phyloP scores from a whole-genome alignment of 2,113 vertebrate genomes.

The Datnioides undecimradiatus region DNA sequence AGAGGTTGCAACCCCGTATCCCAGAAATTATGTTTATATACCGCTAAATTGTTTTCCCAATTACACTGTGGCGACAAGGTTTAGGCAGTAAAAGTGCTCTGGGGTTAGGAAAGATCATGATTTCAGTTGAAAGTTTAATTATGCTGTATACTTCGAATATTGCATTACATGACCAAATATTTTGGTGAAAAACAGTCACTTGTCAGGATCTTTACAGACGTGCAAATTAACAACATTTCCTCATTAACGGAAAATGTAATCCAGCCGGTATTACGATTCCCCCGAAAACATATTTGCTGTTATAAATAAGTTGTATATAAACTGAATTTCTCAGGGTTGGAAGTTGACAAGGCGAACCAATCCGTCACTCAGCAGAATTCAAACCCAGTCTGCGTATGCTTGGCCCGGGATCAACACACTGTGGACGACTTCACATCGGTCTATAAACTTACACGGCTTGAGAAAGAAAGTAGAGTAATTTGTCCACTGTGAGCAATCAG shows the following conservation, averaged over 20 bases:
- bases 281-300: neutral
- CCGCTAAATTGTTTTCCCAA: neutral
- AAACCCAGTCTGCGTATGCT: neutral
- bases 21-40: neutral
- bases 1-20: neutral
- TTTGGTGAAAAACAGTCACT: neutral
- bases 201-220: neutral
- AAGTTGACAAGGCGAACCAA: too few relatives aligned
- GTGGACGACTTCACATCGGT: neutral
- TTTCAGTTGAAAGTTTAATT: neutral
- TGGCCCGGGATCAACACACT: neutral
- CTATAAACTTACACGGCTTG: neutral
- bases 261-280: neutral
- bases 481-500: slow-evolving; percentile 3
- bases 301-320: neutral
- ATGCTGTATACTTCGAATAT: neutral
- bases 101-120: neutral
- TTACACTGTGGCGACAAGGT: neutral
- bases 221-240: neutral
- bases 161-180: neutral
- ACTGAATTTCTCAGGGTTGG: neutral
- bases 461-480: neutral
- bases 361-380: neutral
- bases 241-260: neutral
- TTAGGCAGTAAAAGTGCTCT: neutral